Conservation (phyloP, 2,888 invertebrate genomes). For the Helleia helle region DNA sequence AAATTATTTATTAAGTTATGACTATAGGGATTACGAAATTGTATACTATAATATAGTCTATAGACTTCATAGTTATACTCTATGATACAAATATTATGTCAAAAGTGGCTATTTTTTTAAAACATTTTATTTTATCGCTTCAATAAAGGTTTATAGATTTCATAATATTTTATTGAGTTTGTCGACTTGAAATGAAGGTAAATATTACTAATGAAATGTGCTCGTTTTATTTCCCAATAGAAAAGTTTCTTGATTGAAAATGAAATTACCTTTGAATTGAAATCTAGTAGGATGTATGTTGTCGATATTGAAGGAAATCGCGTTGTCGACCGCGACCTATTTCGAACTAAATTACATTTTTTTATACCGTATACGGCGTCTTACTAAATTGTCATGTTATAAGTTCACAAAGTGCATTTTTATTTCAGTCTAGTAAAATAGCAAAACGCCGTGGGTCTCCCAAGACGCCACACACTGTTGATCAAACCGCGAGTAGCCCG, state of each 20-base stretch:
- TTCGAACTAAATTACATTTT: no score
- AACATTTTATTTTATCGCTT: background rate
- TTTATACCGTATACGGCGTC: no score
- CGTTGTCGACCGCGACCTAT: no score
- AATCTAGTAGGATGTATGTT: background rate
- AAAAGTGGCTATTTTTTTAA: background rate
- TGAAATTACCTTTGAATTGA: background rate
- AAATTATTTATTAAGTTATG: no score
- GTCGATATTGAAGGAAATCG: background rate
- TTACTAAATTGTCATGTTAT: no score
- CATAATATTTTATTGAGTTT: background rate
- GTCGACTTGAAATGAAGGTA: slow-evolving; percentile 3
- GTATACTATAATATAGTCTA: no score
- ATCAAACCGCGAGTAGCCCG: slow-evolving; percentile 33
- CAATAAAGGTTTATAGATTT: background rate
- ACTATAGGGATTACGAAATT: no score
- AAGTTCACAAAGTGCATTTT: no score
- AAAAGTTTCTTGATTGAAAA: background rate
- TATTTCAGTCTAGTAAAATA: background rate
- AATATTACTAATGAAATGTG: background rate
- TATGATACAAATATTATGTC: no score
- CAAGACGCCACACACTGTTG: slow-evolving; percentile 23
- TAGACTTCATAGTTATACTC: no score
- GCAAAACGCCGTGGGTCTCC: slow-evolving; percentile 12
- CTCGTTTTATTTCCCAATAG: background rate